Evolutionary conservation across 2,797 vertebrate genomes (phyloP), one percentile per base, ranked within the genome.

Genomic region (Uromys caudimaculatus): DNA sequence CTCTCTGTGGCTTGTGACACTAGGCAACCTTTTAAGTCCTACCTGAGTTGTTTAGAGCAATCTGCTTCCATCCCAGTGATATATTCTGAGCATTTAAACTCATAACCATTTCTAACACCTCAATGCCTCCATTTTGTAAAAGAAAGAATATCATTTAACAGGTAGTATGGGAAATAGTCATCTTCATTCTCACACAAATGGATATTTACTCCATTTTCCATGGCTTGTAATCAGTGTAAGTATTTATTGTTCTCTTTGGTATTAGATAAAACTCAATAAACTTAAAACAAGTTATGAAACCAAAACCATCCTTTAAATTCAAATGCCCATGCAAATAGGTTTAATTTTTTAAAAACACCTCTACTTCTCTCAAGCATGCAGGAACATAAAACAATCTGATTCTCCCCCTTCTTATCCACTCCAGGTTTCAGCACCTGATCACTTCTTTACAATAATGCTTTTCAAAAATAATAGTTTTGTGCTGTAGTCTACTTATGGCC

Each of bases 151-250:
- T 67, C 38, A n/a, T 54, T 69, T 89, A 44, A 35, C 41, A 89
- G 11, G 41, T 1, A 56, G 4, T 38, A 35, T 60, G n/a, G 41
- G 12, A 92, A 96, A 71, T 35, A 91, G 93, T 44, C 76, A 93
- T 44, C 88, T 87, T 94, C 52, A 56, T 73, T 75, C 27, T 95
- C 47, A 94, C 50, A 91, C 69, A 29, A 71, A 62, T 1, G 87
- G 47, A 41, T 91, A 91, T 17, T 88, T 73, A 77, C 7, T 90
- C 3, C 3, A 81, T 77, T 96, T 62, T 78, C 92, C 5, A 29
- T 60, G 91, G 94, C 56, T 83, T 90, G 91, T 41, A 87, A 94
- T 86, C 69, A 95, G n/a, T 50, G 67, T 62, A 95, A 83, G 94
- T 96, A 75, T 47, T 94, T 96, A 82, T 44, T 38, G 69, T 92